These are phyloP conservation scores for Rhea pennata DNA, from an alignment of 2,113 vertebrate species.

Conservation along the genomic window DNA sequence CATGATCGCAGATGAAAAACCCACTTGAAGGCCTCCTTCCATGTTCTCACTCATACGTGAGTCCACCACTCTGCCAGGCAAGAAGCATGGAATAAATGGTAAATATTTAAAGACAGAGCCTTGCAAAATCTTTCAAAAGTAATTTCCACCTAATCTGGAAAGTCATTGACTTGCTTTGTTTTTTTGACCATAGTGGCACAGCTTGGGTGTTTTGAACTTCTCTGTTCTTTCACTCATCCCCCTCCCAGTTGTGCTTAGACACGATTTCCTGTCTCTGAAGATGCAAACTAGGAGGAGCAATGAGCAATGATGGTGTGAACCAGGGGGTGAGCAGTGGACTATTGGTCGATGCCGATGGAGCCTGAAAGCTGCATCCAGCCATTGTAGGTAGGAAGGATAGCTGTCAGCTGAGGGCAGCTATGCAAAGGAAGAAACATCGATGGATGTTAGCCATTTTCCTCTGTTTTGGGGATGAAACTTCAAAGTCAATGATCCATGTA, in stretches of 20 bases:
- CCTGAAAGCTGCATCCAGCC: not conserved
- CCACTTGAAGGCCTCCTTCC: not conserved
- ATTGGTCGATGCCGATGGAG: not conserved
- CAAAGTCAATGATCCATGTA: not conserved
- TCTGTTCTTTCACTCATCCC: not conserved
- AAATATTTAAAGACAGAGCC: not conserved
- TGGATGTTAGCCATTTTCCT: not conserved
- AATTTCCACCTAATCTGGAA: not conserved
- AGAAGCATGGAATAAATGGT: not conserved
- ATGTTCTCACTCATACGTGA: not conserved
- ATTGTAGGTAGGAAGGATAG: not conserved
- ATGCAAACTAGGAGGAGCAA: not conserved
- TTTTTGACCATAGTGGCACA: fast-evolving
- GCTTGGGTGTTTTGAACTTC: not conserved
- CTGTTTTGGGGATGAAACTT: not conserved
- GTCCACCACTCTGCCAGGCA: not conserved
- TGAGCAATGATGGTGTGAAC: not conserved
- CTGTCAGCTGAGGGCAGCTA: not conserved
- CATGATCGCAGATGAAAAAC: not conserved
- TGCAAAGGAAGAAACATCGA: not conserved
- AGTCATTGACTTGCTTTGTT: not conserved
- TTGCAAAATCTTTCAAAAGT: not conserved
- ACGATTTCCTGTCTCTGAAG: not conserved
- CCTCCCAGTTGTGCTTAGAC: not conserved
- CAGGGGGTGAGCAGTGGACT: not conserved